phyloP scores from a whole-genome alignment of 2,113 vertebrate genomes.

The Cavia aperea region DNA sequence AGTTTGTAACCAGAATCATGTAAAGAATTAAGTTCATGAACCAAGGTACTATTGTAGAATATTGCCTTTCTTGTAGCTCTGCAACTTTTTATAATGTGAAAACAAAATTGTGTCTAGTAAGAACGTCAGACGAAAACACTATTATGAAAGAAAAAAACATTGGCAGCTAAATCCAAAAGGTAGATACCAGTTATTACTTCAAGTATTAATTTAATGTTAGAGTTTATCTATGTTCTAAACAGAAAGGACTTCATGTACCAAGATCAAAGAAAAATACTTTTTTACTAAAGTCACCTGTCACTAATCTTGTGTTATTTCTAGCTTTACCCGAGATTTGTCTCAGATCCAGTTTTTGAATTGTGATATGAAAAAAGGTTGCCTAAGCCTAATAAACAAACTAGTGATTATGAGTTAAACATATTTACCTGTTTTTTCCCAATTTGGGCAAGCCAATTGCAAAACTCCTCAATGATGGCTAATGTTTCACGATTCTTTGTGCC shows the following conservation, averaged over 20 bases:
- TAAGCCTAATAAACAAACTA: background rate
- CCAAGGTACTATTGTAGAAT: background rate
- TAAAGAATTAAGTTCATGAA: background rate
- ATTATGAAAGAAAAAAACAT: background rate
- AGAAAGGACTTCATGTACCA: background rate
- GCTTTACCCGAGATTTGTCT: background rate
- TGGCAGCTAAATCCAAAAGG: background rate
- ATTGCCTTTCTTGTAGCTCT: background rate
- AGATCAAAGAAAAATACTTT: background rate
- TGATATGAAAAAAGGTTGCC: background rate
- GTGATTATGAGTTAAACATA: background rate
- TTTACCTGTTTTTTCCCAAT: slow-evolving; percentile 69
- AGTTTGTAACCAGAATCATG: background rate
- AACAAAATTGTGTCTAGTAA: background rate
- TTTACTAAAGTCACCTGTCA: background rate
- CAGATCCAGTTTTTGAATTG: background rate
- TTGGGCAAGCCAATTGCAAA: slow-evolving; percentile 70
- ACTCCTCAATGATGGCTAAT: slow-evolving; percentile 61
- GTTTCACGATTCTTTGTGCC: slow-evolving; percentile 58
- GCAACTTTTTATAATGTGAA: background rate
- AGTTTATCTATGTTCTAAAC: background rate
- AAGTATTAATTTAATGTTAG: slow-evolving; percentile 26
- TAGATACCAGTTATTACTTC: background rate
- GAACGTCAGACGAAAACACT: background rate
- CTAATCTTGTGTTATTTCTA: background rate